These are phyloP conservation scores for Leptinotarsa peninsularis DNA, from an alignment of 2,888 invertebrate species.

Conservation along the genomic window DNA sequence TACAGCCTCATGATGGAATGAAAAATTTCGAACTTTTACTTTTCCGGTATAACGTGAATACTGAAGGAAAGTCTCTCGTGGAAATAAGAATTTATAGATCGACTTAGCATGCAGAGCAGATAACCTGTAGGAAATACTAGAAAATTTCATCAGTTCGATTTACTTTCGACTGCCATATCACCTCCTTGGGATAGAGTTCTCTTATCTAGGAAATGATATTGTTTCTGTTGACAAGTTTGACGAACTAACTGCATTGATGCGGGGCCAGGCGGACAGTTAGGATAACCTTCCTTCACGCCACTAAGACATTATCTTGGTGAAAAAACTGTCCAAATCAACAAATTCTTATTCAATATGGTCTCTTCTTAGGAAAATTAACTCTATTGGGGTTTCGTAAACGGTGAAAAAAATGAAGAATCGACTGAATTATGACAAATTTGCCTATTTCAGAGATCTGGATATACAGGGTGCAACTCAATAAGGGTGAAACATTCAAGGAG, in stretches of 20 bases:
- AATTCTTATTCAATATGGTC: too few relatives aligned
- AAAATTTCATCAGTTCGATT: constrained; percentile 42
- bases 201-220: neutral
- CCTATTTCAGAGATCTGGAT: too few relatives aligned
- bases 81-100: constrained; percentile 42
- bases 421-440: too few relatives aligned
- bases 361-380: too few relatives aligned
- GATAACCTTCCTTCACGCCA: too few relatives aligned
- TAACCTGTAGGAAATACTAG: constrained; percentile 46
- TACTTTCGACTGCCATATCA: neutral
- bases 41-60: constrained; percentile 3
- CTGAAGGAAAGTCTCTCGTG: constrained; percentile 18
- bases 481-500: too few relatives aligned
- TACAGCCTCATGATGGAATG: constrained; percentile 23
- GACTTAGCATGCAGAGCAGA: constrained; percentile 48
- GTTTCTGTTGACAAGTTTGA: neutral
- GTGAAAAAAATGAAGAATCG: too few relatives aligned
- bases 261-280: too few relatives aligned
- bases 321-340: too few relatives aligned
- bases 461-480: too few relatives aligned
- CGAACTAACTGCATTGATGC: neutral
- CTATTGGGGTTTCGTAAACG: too few relatives aligned
- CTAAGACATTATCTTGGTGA: too few relatives aligned
- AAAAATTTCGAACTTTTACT: constrained; percentile 19
- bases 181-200: neutral